Conservation (phyloP, 2,113 vertebrate species). For the Mastomys natalensis region DNA sequence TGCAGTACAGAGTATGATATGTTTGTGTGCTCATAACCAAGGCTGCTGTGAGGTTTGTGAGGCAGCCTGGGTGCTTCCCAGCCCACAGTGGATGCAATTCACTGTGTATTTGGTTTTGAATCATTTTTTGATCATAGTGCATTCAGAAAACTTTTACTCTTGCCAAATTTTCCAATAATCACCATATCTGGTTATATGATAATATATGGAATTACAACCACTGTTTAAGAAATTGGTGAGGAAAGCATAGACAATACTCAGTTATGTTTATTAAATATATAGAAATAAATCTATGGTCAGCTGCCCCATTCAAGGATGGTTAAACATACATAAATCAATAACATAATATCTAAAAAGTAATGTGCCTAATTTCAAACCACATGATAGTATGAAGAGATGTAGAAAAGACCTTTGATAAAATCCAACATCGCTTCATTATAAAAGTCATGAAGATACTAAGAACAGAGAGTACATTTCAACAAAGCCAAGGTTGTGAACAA, state of each 20-base stretch:
- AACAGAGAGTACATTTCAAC: neutral
- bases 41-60: neutral
- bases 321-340: neutral
- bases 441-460: neutral
- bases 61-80: no score
- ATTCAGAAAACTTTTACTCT: neutral
- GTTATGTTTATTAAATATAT: neutral
- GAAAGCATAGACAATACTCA: neutral
- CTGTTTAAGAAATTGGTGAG: neutral
- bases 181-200: no score
- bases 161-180: neutral
- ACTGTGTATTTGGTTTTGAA: neutral
- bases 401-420: neutral
- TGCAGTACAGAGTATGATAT: no score
- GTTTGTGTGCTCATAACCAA: neutral
- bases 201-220: neutral
- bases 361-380: neutral
- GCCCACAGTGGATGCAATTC: neutral
- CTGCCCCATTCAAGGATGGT: neutral
- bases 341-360: neutral
- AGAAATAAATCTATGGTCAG: neutral
- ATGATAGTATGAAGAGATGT: neutral
- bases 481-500: neutral
- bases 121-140: neutral
- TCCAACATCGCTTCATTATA: neutral